Base-by-base conservation (phyloP, 2,888 invertebrate species). In the Philhelius pedissequus region DNA sequence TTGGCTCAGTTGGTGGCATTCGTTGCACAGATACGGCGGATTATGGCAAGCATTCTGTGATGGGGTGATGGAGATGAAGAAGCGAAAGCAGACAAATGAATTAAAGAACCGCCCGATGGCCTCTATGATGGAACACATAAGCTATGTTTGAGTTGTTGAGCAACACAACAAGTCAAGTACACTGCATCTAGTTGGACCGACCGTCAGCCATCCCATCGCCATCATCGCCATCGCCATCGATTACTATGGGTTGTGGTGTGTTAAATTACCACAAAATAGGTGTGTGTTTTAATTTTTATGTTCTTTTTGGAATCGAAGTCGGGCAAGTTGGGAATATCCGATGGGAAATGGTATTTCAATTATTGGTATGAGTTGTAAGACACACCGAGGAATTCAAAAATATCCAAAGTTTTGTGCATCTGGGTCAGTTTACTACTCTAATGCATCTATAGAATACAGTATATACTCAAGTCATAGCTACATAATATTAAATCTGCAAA, bases 81-180 rank as follows among this genome's bases (percentile, higher is more conserved):
- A 48, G 71, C 66, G 54, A 56, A 64, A 48, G 66, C 71, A 82
- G 81, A 82, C 81, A 81, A 82, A 82, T 82, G 82, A 82, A 82
- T 71, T 69, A 82, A 73, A 78, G 68, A 71, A 64, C 66, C 62
- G 56, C 32, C 56, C 56, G 32, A 32, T 79, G 58, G 73, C 73
- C 73, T 60, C 66, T 73, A n/a, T n/a, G 40, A 60, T 60, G 15
- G 25, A 25, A 40, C 5, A 40, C 5, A 64, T 54, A 40, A 62
- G 56, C 48, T 50, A 52, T 81, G 75, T 62, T 45, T 30, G 45
- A 45, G 18, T 30, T 43, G 62, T 54, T 70, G 66, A 77, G 70
- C 35, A 64, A 71, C 56, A 77, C 68, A 58, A 58, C 45, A 77
- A 81, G 70, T 62, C 60, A 60, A 60, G 60, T 60, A 25, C 25